A percentile compares a stretch with the other conserved stretches of the same genome.
Conservation (phyloP, 2,797 vertebrate genomes). For the Manis javanica region DNA sequence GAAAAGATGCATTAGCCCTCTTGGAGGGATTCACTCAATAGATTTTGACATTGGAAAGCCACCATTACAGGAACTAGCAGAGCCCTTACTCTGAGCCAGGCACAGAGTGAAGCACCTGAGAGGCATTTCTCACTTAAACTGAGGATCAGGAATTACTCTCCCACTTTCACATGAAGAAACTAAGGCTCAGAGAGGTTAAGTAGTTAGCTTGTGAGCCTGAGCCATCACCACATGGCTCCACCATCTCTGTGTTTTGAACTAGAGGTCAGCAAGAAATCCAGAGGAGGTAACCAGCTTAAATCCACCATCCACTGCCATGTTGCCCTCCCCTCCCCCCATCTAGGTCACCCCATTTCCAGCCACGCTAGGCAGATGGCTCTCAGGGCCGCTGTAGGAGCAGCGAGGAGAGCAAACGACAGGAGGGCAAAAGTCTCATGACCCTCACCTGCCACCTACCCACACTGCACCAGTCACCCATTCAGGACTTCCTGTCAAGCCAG, state of each 20-base stretch:
- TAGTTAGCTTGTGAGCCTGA: not conserved
- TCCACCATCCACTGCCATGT: not conserved
- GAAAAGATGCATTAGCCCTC: not conserved
- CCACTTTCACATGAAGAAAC: not conserved
- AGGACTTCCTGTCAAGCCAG: too few species aligned
- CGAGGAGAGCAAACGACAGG: not conserved
- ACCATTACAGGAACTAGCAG: rapidly evolving
- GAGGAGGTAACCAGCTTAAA: not conserved
- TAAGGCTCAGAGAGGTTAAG: not conserved
- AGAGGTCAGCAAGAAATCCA: not conserved
- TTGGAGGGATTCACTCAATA: not conserved
- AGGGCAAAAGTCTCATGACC: not conserved
- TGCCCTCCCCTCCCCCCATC: not conserved
- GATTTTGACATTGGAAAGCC: not conserved
- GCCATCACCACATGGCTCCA: not conserved
- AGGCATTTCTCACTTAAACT: not conserved
- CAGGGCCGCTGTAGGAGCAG: not conserved
- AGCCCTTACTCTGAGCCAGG: not conserved
- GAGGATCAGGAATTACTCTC: not conserved
- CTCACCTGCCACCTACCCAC: not conserved
- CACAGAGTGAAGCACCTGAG: not conserved
- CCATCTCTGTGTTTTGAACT: not conserved
- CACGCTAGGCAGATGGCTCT: not conserved
- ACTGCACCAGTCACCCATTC: not conserved
- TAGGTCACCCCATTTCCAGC: not conserved